Evolutionary conservation across 2,888 invertebrate genomes (phyloP), one percentile per base, ranked within the genome.

Genomic region (Bugulina stolonifera): DNA sequence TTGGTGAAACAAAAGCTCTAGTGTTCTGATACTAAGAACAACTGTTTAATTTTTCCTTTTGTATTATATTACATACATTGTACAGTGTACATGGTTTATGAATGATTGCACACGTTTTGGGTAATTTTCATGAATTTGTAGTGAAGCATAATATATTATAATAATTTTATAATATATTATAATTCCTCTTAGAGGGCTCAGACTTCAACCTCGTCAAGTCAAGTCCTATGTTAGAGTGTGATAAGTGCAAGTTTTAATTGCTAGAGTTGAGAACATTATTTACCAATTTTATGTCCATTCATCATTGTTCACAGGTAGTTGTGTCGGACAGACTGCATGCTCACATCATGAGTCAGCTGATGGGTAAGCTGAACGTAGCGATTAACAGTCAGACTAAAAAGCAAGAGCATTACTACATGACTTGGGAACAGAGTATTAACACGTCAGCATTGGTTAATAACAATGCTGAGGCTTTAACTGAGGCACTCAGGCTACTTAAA

Each of bases 301-400:
- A n/a, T n/a, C n/a, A n/a, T n/a, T n/a, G n/a, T n/a, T n/a, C n/a
- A n/a, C 71, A 69, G 29, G 72, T 72, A 2, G 72, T 72, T 55
- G 32, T 72, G 18, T 54, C 72, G 10, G 72, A 72, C 32, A 55
- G 72, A 27, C 72, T 72, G 34, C 72, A 72, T 29, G 72, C 72
- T 18, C 72, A 72, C 35, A 58, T 72, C 23, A 58, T 72, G 35
- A 64, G 72, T 69, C 35, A 35, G 35, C 64, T 72, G 64, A 35
- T 72, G 64, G 72, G 72, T 1, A 72, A 72, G 25, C 69, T 55
- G 25, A 58, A 72, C 29, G 70, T 70, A 10, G 70, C 32, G 5
- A 70, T 70, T 14, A 70, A 70, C 70, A 70, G 70, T 54, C 27
- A 70, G 52, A 70, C 70, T 3, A 43, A 54, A 29, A 70, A 70